phyloP scores from a whole-genome alignment of 2,888 invertebrate genomes.

The Malacosoma neustria region DNA sequence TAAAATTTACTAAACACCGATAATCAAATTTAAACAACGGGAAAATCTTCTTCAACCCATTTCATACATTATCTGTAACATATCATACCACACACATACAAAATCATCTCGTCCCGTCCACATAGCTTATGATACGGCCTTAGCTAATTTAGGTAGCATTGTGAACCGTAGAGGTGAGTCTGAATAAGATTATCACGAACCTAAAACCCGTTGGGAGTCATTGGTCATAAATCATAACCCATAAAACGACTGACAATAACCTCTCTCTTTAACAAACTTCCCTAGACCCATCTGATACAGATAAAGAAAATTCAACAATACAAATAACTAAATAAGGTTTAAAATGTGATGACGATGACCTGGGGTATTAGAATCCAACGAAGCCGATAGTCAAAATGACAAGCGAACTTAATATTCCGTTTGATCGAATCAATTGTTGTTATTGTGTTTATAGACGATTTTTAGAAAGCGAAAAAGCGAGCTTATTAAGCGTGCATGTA shows the following conservation, averaged over 20 bases:
- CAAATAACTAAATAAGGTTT: slow-evolving; percentile 7
- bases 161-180: slow-evolving; percentile 59
- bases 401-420: slow-evolving; percentile 72
- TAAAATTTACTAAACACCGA: no score
- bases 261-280: slow-evolving; percentile 55
- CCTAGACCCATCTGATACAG: slow-evolving; percentile 34
- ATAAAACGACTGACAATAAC: slow-evolving; percentile 71
- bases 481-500: slow-evolving; percentile 41
- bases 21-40: no score
- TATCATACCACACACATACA: slow-evolving; percentile 42
- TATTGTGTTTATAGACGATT: slow-evolving; percentile 64
- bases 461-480: slow-evolving; percentile 54
- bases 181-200: slow-evolving; percentile 70
- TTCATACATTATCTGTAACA: slow-evolving; percentile 1
- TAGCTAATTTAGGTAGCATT: slow-evolving; percentile 75
- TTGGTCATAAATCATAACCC: slow-evolving; percentile 73
- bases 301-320: slow-evolving; percentile 22
- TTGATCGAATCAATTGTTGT: slow-evolving; percentile 72
- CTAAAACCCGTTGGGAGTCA: slow-evolving; percentile 72
- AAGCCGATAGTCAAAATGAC: slow-evolving; percentile 67
- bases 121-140: slow-evolving; percentile 50
- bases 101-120: slow-evolving; percentile 38
- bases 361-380: slow-evolving; percentile 29
- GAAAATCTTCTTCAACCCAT: background rate
- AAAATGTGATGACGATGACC: slow-evolving; percentile 14